Evolutionary conservation across 1,140 invertebrate species (phyloP).

Genomic region (Drosophila guanche): DNA sequence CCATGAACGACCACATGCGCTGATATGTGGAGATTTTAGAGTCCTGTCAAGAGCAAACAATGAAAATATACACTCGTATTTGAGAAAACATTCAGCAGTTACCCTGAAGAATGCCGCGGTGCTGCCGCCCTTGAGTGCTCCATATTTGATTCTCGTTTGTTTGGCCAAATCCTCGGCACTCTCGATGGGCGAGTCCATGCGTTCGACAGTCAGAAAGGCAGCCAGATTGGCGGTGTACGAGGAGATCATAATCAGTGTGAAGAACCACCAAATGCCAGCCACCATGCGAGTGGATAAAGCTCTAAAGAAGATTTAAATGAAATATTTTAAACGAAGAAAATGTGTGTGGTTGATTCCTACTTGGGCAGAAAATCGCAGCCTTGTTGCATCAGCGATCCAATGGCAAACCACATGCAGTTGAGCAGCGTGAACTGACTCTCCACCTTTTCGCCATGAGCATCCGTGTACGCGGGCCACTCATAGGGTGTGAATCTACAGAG

Average conservation of each 20-base stretch:
- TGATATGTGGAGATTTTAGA: conserved; percentile 96
- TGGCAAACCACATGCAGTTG: conserved; percentile 98
- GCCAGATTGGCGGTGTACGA: conserved; percentile 99
- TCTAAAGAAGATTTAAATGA: conserved; percentile 84
- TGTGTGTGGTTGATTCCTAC: too few relatives aligned
- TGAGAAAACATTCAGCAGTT: conserved; percentile 60
- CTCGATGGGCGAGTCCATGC: conserved; percentile 98
- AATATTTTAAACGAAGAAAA: background rate
- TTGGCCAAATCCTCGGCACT: conserved; percentile 97
- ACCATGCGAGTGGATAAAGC: conserved; percentile 95
- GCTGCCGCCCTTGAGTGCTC: conserved; percentile 95
- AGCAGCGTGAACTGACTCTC: conserved; percentile 96
- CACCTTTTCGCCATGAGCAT: conserved; percentile 90
- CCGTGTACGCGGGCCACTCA: conserved; percentile 95
- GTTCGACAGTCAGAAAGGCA: conserved; percentile 97
- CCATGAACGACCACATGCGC: conserved; percentile 97
- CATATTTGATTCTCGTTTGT: conserved; percentile 98
- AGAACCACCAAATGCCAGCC: conserved; percentile 98
- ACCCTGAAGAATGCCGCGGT: conserved; percentile 97
- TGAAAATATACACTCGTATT: background rate
- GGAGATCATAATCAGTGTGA: conserved; percentile 98
- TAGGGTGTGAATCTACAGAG: conserved; percentile 93
- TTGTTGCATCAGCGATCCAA: conserved; percentile 96
- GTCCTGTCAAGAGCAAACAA: conserved; percentile 86
- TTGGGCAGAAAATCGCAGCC: conserved; percentile 95